Evolutionary conservation across 2,888 invertebrate species (phyloP), one percentile per base, ranked within the genome.

Genomic region (Aporophyla lueneburgensis): DNA sequence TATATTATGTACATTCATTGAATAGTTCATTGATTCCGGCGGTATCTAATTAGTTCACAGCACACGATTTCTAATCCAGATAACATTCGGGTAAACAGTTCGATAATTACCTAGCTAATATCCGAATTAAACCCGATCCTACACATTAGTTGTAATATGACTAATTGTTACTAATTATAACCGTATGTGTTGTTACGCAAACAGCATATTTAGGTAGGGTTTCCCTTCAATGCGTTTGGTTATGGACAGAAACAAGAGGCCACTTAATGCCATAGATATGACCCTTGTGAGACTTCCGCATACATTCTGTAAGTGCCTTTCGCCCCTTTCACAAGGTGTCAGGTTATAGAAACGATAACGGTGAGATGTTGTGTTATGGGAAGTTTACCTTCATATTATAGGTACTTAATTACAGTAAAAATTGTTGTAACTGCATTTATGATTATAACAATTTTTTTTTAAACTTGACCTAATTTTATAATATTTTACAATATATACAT

Each of bases 241-340:
- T n/a, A 10, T 21, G 49, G 40, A 27, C 7, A 80, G 80, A n/a
- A 61, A 75, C 51, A 63, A 75, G 16, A 53, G 56, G 14, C 21
- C 56, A 75, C 81, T 77, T 81, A 81, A 46, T 56, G 51, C 33
- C 33, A 24, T 33, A 21, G 61, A 33, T 76, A 40, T 53, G 14
- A n/a, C 75, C 43, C 63, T 74, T 63, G 27, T 33, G 62, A 51
- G 81, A 63, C 46, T 81, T 74, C 75, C 75, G 56, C 33, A 46
- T 75, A 75, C 53, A 65, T 59, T 24, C 46, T 5, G 46, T 59
- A 75, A 81, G 78, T 78, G 76, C 46, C 58, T 27, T 40, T 46
- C 63, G 53, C 12, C 53, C 21, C 63, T 46, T 43, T 76, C 53
- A 65, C 33, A 76, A 21, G 56, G 82, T 81, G 63, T 78, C 82